phyloP scores from a whole-genome alignment of 2,113 vertebrate species.

The Irena cyanogastra region DNA sequence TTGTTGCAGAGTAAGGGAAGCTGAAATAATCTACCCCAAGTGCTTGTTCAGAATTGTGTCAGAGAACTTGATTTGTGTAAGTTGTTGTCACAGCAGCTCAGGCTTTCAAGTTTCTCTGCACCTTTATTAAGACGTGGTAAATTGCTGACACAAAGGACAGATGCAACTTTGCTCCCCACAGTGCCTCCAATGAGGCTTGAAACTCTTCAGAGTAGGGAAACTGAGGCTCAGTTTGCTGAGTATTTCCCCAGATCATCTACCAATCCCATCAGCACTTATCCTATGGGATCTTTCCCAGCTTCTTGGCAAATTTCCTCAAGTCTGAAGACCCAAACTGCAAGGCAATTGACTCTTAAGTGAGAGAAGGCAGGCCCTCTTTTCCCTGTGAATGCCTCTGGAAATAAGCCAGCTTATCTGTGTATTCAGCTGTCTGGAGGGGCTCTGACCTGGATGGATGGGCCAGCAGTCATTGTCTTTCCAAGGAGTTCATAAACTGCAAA shows the following conservation, averaged over 20 bases:
- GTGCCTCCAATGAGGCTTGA: neutral
- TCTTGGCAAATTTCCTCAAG: neutral
- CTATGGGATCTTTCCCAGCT: accelerated
- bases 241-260: neutral
- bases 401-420: neutral
- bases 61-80: neutral
- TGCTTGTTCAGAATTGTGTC: neutral
- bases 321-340: neutral
- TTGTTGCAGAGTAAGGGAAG: neutral
- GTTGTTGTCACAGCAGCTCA: neutral
- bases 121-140: neutral
- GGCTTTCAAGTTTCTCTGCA: neutral
- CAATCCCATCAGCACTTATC: neutral
- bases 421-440: neutral
- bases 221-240: neutral
- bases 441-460: neutral
- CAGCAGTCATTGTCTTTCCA: neutral
- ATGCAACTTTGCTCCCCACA: neutral
- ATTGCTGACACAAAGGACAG: neutral
- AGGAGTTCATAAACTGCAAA: neutral
- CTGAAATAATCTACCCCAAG: neutral
- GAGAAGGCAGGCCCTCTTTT: neutral
- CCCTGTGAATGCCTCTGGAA: neutral
- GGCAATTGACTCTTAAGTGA: neutral
- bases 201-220: neutral